Conservation (phyloP, 2,888 invertebrate genomes). For the Nasonovia ribisnigri region DNA sequence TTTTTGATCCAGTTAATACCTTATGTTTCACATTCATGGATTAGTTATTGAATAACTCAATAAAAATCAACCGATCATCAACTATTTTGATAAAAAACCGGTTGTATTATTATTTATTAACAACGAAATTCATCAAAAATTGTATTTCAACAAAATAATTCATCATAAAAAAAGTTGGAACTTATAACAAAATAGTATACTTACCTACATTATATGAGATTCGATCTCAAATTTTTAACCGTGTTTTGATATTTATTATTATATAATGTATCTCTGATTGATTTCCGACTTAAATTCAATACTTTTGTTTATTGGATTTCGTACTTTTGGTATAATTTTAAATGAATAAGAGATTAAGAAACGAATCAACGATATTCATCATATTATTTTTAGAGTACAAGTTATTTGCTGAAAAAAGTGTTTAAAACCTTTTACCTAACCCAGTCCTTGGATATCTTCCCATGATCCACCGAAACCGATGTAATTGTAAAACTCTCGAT, state of each 20-base stretch:
- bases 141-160: too few species aligned
- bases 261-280: neutral
- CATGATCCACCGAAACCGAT: neutral
- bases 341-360: neutral
- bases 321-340: neutral
- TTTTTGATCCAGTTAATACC: neutral
- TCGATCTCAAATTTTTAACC: neutral
- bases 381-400: neutral
- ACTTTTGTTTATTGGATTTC: neutral
- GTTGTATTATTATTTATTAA: neutral
- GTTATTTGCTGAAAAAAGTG: neutral
- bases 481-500: neutral
- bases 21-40: neutral
- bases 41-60: neutral
- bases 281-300: neutral
- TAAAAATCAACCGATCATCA: neutral
- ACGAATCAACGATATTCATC: neutral
- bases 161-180: neutral
- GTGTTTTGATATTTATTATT: neutral
- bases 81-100: neutral
- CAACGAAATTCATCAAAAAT: neutral
- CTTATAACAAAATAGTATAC: neutral
- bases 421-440: neutral
- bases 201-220: neutral
- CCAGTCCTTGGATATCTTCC: neutral